phyloP scores from a whole-genome alignment of 2,113 vertebrate species.

The Melanerpes formicivorus region DNA sequence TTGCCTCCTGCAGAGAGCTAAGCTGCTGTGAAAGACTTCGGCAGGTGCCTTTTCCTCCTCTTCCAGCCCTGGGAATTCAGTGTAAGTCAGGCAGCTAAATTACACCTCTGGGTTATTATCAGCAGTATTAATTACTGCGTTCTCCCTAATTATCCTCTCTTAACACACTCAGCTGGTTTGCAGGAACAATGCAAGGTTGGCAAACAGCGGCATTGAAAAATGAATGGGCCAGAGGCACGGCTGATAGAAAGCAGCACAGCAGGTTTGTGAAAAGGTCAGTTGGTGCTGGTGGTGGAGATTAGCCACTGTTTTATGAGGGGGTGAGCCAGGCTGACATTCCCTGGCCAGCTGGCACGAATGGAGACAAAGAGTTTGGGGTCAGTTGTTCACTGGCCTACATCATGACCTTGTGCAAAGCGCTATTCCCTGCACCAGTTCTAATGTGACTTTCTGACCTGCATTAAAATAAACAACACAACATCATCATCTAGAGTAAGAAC shows the following conservation, averaged over 20 bases:
- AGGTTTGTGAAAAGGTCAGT: conserved; percentile 9
- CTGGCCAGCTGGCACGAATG: neutral
- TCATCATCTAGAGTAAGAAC: neutral
- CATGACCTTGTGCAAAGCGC: neutral
- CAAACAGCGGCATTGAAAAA: conserved; percentile 45
- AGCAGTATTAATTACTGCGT: conserved; percentile 60
- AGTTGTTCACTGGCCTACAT: neutral
- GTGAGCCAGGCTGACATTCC: neutral
- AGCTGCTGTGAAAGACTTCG: conserved; percentile 78
- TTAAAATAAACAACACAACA: neutral
- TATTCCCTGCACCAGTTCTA: neutral
- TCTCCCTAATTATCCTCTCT: conserved; percentile 55
- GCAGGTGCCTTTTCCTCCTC: conserved; percentile 65
- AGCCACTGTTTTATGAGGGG: neutral
- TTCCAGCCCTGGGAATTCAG: conserved; percentile 65
- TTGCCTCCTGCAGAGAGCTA: conserved; percentile 73
- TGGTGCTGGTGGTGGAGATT: neutral
- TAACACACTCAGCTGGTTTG: conserved; percentile 39
- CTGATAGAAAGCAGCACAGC: neutral
- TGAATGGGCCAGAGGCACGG: neutral
- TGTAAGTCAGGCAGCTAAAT: conserved; percentile 70
- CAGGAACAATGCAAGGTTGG: conserved; percentile 25
- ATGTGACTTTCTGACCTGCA: neutral
- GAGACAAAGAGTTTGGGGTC: neutral
- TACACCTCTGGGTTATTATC: conserved; percentile 66